phyloP scores from a whole-genome alignment of 2,888 invertebrate genomes.

The Calliopum simillimum region DNA sequence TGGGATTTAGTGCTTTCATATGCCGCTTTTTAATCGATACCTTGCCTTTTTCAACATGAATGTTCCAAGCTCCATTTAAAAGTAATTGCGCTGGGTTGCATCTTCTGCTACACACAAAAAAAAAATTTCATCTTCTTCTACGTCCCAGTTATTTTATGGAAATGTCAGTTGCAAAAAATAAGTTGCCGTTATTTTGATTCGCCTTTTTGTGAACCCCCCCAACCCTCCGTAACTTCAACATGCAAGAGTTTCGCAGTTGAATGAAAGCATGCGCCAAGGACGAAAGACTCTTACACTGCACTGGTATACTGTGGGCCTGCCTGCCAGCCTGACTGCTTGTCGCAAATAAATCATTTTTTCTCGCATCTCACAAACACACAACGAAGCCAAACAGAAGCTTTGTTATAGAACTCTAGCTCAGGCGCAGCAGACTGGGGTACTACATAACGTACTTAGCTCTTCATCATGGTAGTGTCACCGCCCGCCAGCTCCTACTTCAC shows the following conservation, averaged over 20 bases:
- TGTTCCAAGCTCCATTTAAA: no score
- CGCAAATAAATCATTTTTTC: slow-evolving; percentile 47
- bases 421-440: background rate
- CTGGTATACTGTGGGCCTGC: slow-evolving; percentile 20
- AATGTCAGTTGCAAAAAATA: slow-evolving; percentile 49
- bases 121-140: background rate
- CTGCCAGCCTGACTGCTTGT: slow-evolving; percentile 43
- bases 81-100: slow-evolving; percentile 9
- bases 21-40: no score
- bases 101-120: slow-evolving; percentile 15
- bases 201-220: slow-evolving; percentile 28
- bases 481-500: background rate
- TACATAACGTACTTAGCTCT: background rate
- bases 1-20: no score
- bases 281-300: slow-evolving; percentile 4
- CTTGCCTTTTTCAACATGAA: no score
- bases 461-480: background rate
- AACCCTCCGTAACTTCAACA: slow-evolving; percentile 27
- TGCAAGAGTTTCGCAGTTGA: background rate
- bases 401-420: background rate
- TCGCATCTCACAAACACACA: slow-evolving; percentile 25
- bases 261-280: slow-evolving; percentile 30
- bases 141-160: slow-evolving; percentile 46
- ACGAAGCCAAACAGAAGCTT: slow-evolving; percentile 25
- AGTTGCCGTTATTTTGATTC: slow-evolving; percentile 43